Evolutionary conservation across 2,888 invertebrate species (phyloP), one percentile per base, ranked within the genome.

Genomic region (Epirrhoe alternata): DNA sequence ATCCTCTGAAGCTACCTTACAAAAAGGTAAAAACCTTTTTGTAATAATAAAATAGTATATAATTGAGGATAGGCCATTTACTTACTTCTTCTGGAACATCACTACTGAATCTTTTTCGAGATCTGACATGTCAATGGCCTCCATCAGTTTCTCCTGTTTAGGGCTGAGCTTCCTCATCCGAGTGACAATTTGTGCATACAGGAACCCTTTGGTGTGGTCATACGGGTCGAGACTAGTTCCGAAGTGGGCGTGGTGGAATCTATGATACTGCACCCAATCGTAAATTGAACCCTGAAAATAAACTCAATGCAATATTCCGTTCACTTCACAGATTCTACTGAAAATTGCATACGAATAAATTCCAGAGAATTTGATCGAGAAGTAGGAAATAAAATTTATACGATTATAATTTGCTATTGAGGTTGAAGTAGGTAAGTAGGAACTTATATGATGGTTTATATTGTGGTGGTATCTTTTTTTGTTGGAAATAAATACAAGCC

Each of bases 181-280:
- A 62, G 97, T 95, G 42, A 96, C 86, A 16, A 98, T 89, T 78
- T 99, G 98, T 1, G 98, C 95, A 83, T 96, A 96, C 69, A 96
- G 85, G 82, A 98, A 97, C 5, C 98, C 98, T 74, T 95, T 95
- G 1, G 94, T 95, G 77, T 96, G 95, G 82, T 97, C 96, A 85
- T 95, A 97, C 0, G 97, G 97, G 85, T 98, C 98, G 58, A 95
- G 94, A 42, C 96, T 95, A 0, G 97, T 97, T 12, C 95, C 96
- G 70, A 96, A 96, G 80, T 95, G 95, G 64, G 95, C 94, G 84
- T 98, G 98, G 77, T 98, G 97, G 10, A 97, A 88, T 59, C 98
- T 94, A 86, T 98, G 98, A 69, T 95, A 92, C 61, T 95, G 93
- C 0, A 97, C 97, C 97, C 98, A 98, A 76, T 97, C 95, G 86